phyloP scores from a whole-genome alignment of 2,113 vertebrate species.

The Mus spicilegus region DNA sequence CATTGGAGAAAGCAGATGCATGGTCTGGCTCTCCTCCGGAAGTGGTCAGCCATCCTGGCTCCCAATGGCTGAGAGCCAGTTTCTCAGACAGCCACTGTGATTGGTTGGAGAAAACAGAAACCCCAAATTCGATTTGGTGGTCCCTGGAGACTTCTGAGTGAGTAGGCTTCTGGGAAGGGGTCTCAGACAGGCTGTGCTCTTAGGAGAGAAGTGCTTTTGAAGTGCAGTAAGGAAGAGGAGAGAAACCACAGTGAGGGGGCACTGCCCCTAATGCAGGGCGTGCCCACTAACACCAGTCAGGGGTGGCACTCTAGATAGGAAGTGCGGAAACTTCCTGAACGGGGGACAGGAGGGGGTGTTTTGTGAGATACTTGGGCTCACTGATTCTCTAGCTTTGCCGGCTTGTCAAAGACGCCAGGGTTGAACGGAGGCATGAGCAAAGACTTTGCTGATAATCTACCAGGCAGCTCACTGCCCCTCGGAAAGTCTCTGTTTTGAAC shows the following conservation, averaged over 20 bases:
- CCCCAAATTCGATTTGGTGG: background rate
- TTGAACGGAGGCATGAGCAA: background rate
- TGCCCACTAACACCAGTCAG: background rate
- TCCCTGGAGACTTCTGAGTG: slow-evolving; percentile 30
- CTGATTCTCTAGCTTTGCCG: background rate
- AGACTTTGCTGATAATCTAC: background rate
- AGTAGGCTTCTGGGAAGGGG: slow-evolving; percentile 38
- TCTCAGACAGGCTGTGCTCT: background rate
- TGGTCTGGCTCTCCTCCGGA: background rate
- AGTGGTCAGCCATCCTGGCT: background rate
- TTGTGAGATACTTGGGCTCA: background rate
- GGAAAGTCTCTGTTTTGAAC: background rate
- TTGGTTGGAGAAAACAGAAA: background rate
- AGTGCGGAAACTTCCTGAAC: background rate
- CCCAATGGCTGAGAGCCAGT: background rate
- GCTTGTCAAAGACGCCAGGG: background rate
- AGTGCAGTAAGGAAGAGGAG: background rate
- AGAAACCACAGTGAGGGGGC: background rate
- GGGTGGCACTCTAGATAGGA: background rate
- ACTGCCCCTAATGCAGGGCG: background rate
- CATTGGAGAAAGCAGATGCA: background rate
- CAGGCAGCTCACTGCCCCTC: background rate
- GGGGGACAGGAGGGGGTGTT: no score
- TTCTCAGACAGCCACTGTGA: background rate
- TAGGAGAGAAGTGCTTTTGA: slow-evolving; percentile 7